Evolutionary conservation across 2,888 invertebrate genomes (phyloP), one percentile per base, ranked within the genome.

Genomic region (Dendrolimus houi): DNA sequence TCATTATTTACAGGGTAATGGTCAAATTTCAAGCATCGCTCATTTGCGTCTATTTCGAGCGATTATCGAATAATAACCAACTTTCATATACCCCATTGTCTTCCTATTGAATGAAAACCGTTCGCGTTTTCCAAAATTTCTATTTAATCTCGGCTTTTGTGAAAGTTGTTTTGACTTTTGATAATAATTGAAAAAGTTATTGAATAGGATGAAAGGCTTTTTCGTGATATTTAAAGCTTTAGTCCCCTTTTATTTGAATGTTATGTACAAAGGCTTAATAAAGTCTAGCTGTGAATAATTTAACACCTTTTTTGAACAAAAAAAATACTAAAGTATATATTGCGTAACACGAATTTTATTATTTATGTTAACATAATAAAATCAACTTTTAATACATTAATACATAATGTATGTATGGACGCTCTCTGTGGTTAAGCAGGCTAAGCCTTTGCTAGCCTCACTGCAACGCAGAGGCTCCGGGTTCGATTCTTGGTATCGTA

Each of bases 151-250:
- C 57, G 58, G 58, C 62, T 56, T 67, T 74, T 73, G 68, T 70
- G 54, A 58, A 70, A 74, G 68, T 75, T 70, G 60, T 60, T 47
- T 47, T 47, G 59, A 61, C 64, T 68, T 69, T 70, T 70, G 63
- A 64, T 70, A 68, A 69, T 76, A 76, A 76, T 76, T 74, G 71
- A 73, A 76, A 75, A 76, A 75, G 69, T 76, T 75, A 73, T 74
- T 71, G 75, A 71, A 71, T 71, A 61, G 62, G 62, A 59, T 59
- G 57, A 71, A 71, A 70, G 61, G 67, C 61, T 65, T 66, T 65
- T 62, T 61, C 58, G 54, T 57, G 60, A 60, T 64, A 65, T 66
- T 68, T 63, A 65, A 13, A 55, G 47, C 52, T 9, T 55, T 55
- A 52, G 41, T 52, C 52, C 52, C 29, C 55, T 29, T 10, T 52